phyloP scores from a whole-genome alignment of 30 jellyfish, hydroid and myxozoan genomes.

The Turritopsis rubra region DNA sequence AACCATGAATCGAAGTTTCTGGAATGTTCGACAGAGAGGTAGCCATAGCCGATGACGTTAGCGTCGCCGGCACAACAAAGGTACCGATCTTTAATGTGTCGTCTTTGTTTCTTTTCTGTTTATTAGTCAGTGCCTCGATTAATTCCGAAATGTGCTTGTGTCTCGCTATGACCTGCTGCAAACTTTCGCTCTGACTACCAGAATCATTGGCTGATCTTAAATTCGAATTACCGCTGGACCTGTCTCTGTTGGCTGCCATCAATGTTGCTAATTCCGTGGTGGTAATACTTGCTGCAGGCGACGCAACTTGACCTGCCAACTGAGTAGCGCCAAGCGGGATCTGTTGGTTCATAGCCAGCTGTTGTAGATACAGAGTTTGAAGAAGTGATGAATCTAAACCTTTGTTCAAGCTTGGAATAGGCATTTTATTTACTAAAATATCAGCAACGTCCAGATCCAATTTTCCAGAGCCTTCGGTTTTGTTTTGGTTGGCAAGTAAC shows the following conservation, averaged over 20 bases:
- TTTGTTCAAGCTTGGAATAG: constrained; percentile 83
- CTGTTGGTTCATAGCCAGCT: constrained; percentile 56
- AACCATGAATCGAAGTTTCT: not conserved
- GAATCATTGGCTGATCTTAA: constrained; percentile 7
- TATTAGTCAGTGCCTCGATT: constrained; percentile 29
- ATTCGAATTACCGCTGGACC: not conserved
- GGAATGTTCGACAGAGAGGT: not conserved
- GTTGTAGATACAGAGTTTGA: constrained; percentile 63
- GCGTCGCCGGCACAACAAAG: constrained; percentile 7
- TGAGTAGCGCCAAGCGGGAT: constrained; percentile 20
- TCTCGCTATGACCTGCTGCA: constrained; percentile 16
- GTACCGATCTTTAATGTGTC: not conserved
- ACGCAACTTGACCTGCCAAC: not conserved
- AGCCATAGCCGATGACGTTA: not conserved
- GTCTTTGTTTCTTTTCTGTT: not conserved
- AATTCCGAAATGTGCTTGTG: constrained; percentile 29
- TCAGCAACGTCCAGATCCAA: constrained; percentile 95
- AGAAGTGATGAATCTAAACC: constrained; percentile 50
- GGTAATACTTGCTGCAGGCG: not conserved
- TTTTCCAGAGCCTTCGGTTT: constrained; percentile 43
- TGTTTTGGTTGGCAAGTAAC: constrained; percentile 32
- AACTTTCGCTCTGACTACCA: constrained; percentile 20
- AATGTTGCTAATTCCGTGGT: not conserved
- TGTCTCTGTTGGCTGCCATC: not conserved
- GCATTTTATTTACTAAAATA: constrained; percentile 90